Conservation (phyloP, 53 echinoderm and acorn worm genomes). For the Mesocentrotus franciscanus region DNA sequence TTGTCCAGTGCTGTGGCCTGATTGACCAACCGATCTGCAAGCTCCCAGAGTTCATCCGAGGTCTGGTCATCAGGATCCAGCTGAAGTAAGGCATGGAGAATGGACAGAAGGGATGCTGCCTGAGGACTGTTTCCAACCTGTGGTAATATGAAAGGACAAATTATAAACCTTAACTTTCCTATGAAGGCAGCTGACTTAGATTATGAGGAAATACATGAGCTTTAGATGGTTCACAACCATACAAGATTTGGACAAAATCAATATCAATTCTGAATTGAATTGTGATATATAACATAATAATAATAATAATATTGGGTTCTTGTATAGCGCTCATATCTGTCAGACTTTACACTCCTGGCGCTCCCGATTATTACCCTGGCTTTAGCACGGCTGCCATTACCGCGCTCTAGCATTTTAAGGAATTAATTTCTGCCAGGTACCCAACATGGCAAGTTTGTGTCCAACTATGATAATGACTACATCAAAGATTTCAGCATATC, state of each 20-base stretch:
- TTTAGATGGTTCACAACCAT: not conserved
- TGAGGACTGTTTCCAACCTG: conserved; percentile 78
- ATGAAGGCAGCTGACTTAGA: not conserved
- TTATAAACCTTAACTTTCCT: not conserved
- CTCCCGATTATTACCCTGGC: too few relatives aligned
- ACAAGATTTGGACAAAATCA: not conserved
- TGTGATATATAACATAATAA: too few relatives aligned
- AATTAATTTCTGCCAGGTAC: too few relatives aligned
- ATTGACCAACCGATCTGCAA: conserved; percentile 71
- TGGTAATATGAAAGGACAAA: not conserved
- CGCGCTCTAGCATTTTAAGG: too few relatives aligned
- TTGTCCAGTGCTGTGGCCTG: conserved; percentile 76
- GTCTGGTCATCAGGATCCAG: conserved; percentile 72
- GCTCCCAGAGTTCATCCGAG: conserved; percentile 76
- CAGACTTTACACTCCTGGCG: too few relatives aligned
- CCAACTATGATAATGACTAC: too few relatives aligned
- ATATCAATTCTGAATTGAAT: too few relatives aligned
- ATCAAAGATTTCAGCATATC: too few relatives aligned
- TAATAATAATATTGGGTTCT: too few relatives aligned
- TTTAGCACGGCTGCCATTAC: too few relatives aligned
- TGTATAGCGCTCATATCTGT: too few relatives aligned
- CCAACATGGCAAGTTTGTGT: too few relatives aligned
- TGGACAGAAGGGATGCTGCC: conserved; percentile 77
- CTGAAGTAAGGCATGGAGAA: conserved; percentile 78
- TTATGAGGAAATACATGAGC: not conserved